Evolutionary conservation across 2,888 invertebrate species (phyloP).

Genomic region (Mechanitis messenoides): DNA sequence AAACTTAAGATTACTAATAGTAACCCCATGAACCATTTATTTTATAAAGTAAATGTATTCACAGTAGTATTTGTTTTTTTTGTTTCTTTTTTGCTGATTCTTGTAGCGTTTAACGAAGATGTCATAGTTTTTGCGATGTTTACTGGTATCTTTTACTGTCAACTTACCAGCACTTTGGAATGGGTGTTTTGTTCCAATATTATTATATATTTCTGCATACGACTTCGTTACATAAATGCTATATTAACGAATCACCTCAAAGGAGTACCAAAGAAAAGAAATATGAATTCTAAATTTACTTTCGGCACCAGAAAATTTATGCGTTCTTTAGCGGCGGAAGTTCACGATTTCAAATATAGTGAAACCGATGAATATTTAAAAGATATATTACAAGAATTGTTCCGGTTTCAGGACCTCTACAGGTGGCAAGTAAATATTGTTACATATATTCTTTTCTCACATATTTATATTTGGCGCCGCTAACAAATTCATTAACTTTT

Average conservation of each 20-base stretch:
- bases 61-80: constrained; percentile 30
- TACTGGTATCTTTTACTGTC: constrained; percentile 28
- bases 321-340: constrained; percentile 38
- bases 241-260: constrained; percentile 46
- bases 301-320: constrained; percentile 32
- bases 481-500: constrained; percentile 9
- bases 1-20: constrained; percentile 44
- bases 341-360: constrained; percentile 38
- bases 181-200: constrained; percentile 42
- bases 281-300: constrained; percentile 15
- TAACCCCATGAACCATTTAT: constrained; percentile 33
- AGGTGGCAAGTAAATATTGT: constrained; percentile 31
- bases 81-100: constrained; percentile 22
- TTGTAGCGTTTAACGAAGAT: constrained; percentile 18
- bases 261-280: constrained; percentile 10
- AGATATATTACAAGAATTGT: constrained; percentile 34
- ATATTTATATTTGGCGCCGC: too few relatives aligned
- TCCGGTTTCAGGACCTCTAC: constrained; percentile 34
- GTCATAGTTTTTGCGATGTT: constrained; percentile 12
- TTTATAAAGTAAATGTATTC: constrained; percentile 31
- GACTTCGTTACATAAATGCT: constrained; percentile 46
- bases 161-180: constrained; percentile 42
- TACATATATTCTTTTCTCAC: not conserved
- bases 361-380: constrained; percentile 35
- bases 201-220: constrained; percentile 42